Evolutionary conservation across 2,797 vertebrate genomes (phyloP).

Genomic region (Oreonectes daqikongensis): DNA sequence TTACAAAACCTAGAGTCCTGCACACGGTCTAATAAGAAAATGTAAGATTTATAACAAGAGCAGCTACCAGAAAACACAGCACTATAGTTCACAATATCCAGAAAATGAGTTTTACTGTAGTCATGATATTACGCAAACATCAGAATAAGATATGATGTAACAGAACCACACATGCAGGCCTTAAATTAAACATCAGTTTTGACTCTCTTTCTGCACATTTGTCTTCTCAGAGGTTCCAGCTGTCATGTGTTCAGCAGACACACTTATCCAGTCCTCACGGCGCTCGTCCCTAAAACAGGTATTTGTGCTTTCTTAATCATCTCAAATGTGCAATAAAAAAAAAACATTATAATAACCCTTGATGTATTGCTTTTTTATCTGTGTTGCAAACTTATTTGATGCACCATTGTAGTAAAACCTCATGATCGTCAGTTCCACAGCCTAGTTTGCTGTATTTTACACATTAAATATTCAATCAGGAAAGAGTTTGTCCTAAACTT

Average conservation of each 20-base stretch:
- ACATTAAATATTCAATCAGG: background rate
- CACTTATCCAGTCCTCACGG: slow-evolving; percentile 59
- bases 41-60: background rate
- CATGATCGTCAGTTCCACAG: background rate
- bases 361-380: background rate
- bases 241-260: slow-evolving; percentile 67
- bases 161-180: background rate
- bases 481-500: background rate
- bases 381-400: slow-evolving; percentile 1
- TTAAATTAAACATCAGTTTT: background rate
- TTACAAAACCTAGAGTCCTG: background rate
- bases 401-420: background rate
- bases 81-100: background rate
- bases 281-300: slow-evolving; percentile 54
- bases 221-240: slow-evolving; percentile 52
- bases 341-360: background rate
- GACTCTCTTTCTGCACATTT: slow-evolving; percentile 15
- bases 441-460: background rate
- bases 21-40: background rate
- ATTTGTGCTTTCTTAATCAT: background rate
- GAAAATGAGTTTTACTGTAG: background rate
- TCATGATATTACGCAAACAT: slow-evolving; percentile 20
- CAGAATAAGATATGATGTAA: slow-evolving; percentile 10
- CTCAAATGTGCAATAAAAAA: too few relatives aligned
- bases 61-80: background rate